Conservation (phyloP, 2,888 invertebrate species). For the Xestia sexstrigata region DNA sequence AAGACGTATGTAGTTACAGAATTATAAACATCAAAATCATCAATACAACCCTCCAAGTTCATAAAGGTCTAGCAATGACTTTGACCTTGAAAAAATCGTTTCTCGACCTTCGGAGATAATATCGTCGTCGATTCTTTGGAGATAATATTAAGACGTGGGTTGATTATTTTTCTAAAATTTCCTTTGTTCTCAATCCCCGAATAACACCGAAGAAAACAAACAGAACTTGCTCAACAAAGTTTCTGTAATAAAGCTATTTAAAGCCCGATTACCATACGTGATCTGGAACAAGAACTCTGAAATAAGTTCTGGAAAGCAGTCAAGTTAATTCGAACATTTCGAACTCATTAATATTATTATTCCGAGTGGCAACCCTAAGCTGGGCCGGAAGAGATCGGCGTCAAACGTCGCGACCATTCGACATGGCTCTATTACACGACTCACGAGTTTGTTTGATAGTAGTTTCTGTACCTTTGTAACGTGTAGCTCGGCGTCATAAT, state of each 20-base stretch:
- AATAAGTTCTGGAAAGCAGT: slow-evolving; percentile 32
- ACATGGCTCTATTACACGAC: slow-evolving; percentile 37
- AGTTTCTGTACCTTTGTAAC: slow-evolving; percentile 9
- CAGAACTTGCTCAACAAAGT: slow-evolving; percentile 15
- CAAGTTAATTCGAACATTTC: slow-evolving; percentile 46
- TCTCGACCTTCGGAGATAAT: no score
- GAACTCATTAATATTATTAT: slow-evolving; percentile 51
- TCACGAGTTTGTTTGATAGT: slow-evolving; percentile 38
- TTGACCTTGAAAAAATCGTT: no score
- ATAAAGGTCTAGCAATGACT: no score
- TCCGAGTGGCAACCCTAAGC: slow-evolving; percentile 56
- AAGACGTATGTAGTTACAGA: no score
- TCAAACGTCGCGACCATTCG: slow-evolving; percentile 46
- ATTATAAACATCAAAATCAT: no score
- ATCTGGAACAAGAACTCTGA: slow-evolving; percentile 39
- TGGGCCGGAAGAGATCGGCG: slow-evolving; percentile 45
- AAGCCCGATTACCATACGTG: slow-evolving; percentile 49
- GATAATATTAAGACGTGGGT: no score
- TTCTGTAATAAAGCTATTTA: slow-evolving; percentile 38
- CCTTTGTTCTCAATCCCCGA: background rate
- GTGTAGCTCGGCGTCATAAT: slow-evolving; percentile 15
- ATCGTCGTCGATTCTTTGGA: no score
- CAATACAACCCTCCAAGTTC: no score
- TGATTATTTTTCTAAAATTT: background rate
- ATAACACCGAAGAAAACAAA: slow-evolving; percentile 11